Conservation (phyloP, 1,140 invertebrate genomes). For the Cyrtorhinus lividipennis region DNA sequence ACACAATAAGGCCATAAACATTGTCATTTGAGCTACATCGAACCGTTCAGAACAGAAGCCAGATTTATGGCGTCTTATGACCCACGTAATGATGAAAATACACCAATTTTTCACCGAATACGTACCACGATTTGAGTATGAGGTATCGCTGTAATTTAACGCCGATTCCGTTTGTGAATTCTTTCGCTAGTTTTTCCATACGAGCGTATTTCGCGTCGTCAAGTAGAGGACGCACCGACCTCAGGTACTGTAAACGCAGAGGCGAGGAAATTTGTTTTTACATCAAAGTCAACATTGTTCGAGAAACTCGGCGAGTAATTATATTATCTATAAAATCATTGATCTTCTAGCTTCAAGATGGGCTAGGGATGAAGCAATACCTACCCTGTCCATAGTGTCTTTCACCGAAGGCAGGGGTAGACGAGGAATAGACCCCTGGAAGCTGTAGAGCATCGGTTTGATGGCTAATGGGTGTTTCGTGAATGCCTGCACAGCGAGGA, state of each 20-base stretch:
- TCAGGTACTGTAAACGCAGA: slow-evolving; percentile 50
- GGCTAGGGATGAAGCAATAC: too few species aligned
- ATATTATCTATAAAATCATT: too few species aligned
- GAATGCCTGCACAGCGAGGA: slow-evolving; percentile 57
- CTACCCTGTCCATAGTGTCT: slow-evolving; percentile 74
- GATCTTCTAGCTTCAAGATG: too few species aligned
- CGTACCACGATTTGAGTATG: slow-evolving; percentile 79
- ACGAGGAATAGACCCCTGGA: slow-evolving; percentile 86
- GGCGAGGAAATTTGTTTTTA: too few species aligned
- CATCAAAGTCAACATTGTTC: too few species aligned
- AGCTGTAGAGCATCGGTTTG: slow-evolving; percentile 87
- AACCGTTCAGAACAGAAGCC: too few species aligned
- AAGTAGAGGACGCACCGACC: slow-evolving; percentile 75
- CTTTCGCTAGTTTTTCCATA: slow-evolving; percentile 70
- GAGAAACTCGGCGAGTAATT: too few species aligned
- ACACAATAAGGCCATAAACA: too few species aligned
- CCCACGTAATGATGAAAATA: too few species aligned
- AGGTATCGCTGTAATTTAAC: slow-evolving; percentile 88
- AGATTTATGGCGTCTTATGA: neutral
- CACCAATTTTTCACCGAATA: neutral
- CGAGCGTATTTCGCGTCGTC: slow-evolving; percentile 70
- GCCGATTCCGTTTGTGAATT: slow-evolving; percentile 83
- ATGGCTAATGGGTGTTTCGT: slow-evolving; percentile 49
- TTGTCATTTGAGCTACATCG: too few species aligned
- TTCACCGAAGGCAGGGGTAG: slow-evolving; percentile 76